These are phyloP conservation scores for Drosophila murphyi DNA, from an alignment of 1,140 invertebrate species.

Conservation along the genomic window DNA sequence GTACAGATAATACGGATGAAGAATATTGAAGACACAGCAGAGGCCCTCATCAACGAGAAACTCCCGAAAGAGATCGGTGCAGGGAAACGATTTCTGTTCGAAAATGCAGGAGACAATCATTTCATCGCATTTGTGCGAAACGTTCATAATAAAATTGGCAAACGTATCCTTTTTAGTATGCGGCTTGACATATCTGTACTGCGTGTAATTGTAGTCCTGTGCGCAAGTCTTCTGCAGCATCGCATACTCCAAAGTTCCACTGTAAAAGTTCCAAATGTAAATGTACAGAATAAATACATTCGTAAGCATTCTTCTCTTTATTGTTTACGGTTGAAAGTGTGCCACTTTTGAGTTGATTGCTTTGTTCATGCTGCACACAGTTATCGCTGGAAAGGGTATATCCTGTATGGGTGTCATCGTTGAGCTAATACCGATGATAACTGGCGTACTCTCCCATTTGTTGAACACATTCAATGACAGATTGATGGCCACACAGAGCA, in stretches of 20 bases:
- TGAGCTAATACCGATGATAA: constrained; percentile 90
- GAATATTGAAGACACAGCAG: constrained; percentile 92
- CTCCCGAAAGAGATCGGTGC: constrained; percentile 90
- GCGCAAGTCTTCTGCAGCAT: constrained; percentile 73
- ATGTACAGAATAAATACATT: neutral
- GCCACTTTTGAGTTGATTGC: constrained; percentile 86
- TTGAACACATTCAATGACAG: constrained; percentile 89
- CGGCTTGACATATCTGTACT: constrained; percentile 33
- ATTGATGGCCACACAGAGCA: constrained; percentile 87
- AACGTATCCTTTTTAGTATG: constrained; percentile 52
- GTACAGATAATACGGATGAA: constrained; percentile 88
- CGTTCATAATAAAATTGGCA: constrained; percentile 54
- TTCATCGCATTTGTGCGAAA: constrained; percentile 61
- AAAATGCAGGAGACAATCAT: constrained; percentile 63
- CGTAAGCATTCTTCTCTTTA: no score
- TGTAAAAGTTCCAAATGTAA: constrained; percentile 6
- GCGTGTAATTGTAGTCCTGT: constrained; percentile 53
- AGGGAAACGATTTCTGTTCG: constrained; percentile 85
- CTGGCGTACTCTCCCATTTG: constrained; percentile 89
- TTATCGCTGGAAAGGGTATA: constrained; percentile 92
- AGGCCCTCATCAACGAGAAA: constrained; percentile 92
- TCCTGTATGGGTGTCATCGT: constrained; percentile 87
- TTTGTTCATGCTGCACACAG: constrained; percentile 93
- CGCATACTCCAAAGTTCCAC: constrained; percentile 55
- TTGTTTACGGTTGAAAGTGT: constrained; percentile 51